A percentile compares a stretch with the other conserved stretches of the same genome.
Conservation (phyloP, 1,140 invertebrate genomes). For the Pogonognathellus flavescens region DNA sequence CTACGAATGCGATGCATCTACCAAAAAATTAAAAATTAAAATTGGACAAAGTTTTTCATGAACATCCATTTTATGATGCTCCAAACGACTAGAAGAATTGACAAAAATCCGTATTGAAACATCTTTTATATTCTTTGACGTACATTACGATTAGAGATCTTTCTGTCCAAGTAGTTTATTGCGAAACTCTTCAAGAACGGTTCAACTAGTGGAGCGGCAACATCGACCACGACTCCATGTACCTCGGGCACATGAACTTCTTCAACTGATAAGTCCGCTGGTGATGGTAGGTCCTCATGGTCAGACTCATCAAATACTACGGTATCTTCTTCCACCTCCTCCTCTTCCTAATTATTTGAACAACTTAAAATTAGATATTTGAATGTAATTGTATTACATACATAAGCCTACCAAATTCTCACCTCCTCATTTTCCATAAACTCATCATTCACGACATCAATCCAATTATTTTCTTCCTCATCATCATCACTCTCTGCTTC, state of each 20-base stretch:
- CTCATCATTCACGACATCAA: not conserved
- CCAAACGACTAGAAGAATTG: too few relatives aligned
- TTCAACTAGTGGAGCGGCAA: not conserved
- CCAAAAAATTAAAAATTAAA: too few relatives aligned
- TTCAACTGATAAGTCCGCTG: not conserved
- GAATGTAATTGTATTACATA: too few relatives aligned
- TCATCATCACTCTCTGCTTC: not conserved
- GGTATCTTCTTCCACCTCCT: not conserved
- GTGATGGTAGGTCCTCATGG: not conserved
- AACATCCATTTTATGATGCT: too few relatives aligned
- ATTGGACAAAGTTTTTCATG: too few relatives aligned
- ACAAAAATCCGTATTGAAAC: too few relatives aligned
- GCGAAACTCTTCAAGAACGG: slow-evolving; percentile 5
- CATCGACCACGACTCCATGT: not conserved
- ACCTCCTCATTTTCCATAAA: not conserved
- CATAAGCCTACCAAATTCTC: too few relatives aligned
- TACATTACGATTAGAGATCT: slow-evolving; percentile 44
- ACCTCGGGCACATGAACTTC: not conserved
- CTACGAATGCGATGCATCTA: slow-evolving; percentile 15
- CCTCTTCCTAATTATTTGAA: too few relatives aligned
- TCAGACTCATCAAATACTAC: slow-evolving; percentile 12
- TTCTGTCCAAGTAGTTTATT: not conserved
- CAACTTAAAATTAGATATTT: too few relatives aligned
- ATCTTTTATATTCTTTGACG: not conserved
- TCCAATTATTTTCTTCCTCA: not conserved